phyloP scores from a whole-genome alignment of 2,888 invertebrate species.

The Diarsia mendica region DNA sequence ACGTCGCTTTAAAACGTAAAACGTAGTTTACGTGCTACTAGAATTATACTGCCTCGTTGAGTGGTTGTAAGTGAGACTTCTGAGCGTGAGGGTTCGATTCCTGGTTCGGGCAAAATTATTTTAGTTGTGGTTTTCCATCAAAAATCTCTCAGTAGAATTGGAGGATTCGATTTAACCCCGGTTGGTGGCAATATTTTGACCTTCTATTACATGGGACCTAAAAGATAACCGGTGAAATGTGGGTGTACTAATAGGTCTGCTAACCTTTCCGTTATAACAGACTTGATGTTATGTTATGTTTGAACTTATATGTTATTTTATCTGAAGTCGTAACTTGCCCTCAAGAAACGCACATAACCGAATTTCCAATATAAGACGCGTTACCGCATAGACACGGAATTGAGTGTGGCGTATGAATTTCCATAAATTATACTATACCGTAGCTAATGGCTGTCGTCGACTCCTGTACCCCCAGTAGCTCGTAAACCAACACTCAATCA shows the following conservation, averaged over 20 bases:
- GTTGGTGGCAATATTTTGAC: no score
- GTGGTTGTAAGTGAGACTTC: no score
- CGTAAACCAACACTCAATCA: constrained; percentile 43
- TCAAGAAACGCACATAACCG: constrained; percentile 10
- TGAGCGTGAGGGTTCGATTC: no score
- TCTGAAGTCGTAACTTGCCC: background rate
- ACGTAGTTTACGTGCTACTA: background rate
- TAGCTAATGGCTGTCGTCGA: constrained; percentile 27
- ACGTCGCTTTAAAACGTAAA: background rate
- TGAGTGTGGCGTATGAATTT: constrained; percentile 35
- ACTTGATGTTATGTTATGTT: no score
- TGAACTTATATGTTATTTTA: background rate
- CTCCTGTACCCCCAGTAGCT: constrained; percentile 14
- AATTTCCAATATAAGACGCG: constrained; percentile 27
- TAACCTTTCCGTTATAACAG: no score
- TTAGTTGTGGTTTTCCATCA: no score
- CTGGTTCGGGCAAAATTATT: no score
- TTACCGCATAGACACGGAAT: constrained; percentile 16
- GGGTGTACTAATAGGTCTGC: no score
- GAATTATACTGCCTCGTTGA: background rate
- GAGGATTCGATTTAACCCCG: no score
- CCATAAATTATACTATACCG: constrained; percentile 42
- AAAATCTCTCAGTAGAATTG: no score
- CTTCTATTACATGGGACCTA: no score
- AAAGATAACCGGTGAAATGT: no score